Evolutionary conservation across 2,888 invertebrate genomes (phyloP).

Genomic region (Syrphus vitripennis): DNA sequence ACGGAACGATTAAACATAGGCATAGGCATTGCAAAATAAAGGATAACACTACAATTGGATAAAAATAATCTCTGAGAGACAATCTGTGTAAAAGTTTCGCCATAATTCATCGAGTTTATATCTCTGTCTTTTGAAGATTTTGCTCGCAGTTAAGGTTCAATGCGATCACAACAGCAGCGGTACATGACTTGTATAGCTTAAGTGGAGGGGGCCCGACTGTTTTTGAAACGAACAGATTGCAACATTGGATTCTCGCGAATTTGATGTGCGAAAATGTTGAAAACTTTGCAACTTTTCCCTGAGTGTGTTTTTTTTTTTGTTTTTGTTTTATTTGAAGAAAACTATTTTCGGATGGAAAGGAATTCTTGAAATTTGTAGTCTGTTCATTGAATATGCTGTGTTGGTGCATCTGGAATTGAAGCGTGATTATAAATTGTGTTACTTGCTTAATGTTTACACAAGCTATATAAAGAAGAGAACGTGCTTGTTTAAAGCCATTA

Average conservation of each 20-base stretch:
- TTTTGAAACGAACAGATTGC: constrained; percentile 61
- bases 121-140: constrained; percentile 51
- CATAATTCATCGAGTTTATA: constrained; percentile 66
- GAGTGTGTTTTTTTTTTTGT: constrained; percentile 4
- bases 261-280: constrained; percentile 55
- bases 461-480: constrained; percentile 27
- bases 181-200: background rate
- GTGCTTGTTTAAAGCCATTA: constrained; percentile 29
- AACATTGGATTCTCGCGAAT: constrained; percentile 54
- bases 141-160: constrained; percentile 54
- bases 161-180: constrained; percentile 4
- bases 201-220: background rate
- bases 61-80: constrained; percentile 12
- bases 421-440: constrained; percentile 62
- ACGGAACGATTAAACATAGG: constrained; percentile 50
- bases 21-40: constrained; percentile 31
- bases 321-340: constrained; percentile 25
- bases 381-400: constrained; percentile 36
- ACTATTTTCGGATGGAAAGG: constrained; percentile 59
- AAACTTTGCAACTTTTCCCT: constrained; percentile 47
- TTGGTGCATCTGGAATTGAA: constrained; percentile 68
- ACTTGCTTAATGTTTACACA: constrained; percentile 58
- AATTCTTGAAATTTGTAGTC: constrained; percentile 56
- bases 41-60: constrained; percentile 3
- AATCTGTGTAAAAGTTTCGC: constrained; percentile 65